Base-by-base conservation (phyloP, 2,113 vertebrate species). In the Gymnogyps californianus region DNA sequence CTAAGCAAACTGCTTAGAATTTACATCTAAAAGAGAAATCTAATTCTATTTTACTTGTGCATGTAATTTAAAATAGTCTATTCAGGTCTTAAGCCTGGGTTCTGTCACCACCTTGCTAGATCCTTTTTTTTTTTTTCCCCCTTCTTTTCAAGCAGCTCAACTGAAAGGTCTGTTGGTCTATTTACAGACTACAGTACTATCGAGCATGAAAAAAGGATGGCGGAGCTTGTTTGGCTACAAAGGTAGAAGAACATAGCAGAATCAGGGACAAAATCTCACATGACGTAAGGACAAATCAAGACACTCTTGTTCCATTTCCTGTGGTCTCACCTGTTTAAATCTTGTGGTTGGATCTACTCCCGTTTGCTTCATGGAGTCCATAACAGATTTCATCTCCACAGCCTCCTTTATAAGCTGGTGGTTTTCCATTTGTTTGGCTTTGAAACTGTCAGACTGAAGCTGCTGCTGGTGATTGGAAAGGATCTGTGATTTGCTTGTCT, bases 281-380 rank as follows among this genome's bases (percentile, higher is more conserved):
- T 36, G 12, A 57, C 18, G 70, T 83, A 80, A 59, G 18, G 11
- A 76, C 29, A 71, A 87, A 86, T 32, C 40, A 91, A 52, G 65
- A 78, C n/a, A 62, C 7, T 44, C 8, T 24, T 61, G 18, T n/a
- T 91, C 26, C 11, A 36, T 44, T 67, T 89, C 54, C 52, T 58
- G 25, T 69, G 86, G 95, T 98, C 99, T 99, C 99, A 99, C 99
- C 99, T 99, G 99, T 98, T 99, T 99, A 98, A 99, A 99, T 98
- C 99, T 98, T 97, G 99, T 98, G 96, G 99, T 99, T 98, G 99
- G 99, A 98, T 99, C 99, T 98, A 99, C 98, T 98, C 99, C 99
- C 84, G 99, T 99, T 98, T 99, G 99, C 98, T 99, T 99, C 99
- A 99, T 98, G 62, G 98, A 99, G 93, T 99, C 99, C 97, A 99